A percentile compares a stretch with the other conserved stretches of the same genome.
phyloP scores from a whole-genome alignment of 1,140 invertebrate species.

The Tetramorium simillimum region DNA sequence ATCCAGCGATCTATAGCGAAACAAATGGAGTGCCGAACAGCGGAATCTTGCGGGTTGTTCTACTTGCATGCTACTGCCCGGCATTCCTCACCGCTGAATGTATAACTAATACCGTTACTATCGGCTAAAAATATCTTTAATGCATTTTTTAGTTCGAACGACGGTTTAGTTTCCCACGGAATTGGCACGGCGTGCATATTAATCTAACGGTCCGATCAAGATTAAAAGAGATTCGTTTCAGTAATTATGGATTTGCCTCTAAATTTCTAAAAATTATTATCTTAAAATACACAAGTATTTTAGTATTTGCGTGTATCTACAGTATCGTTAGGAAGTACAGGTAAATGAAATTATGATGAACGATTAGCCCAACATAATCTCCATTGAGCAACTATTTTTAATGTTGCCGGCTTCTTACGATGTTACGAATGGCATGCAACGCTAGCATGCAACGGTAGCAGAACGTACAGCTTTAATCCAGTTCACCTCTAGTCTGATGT shows the following conservation, averaged over 20 bases:
- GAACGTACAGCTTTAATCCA: constrained; percentile 21
- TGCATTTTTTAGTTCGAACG: constrained; percentile 40
- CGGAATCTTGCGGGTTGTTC: constrained; percentile 39
- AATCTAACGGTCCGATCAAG: not conserved
- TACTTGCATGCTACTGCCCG: constrained; percentile 20
- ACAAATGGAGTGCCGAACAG: constrained; percentile 53
- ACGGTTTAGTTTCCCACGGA: not conserved
- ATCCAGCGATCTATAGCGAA: constrained; percentile 51
- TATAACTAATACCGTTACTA: constrained; percentile 55
- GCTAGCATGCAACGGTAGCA: not conserved
- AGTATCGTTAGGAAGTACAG: constrained; percentile 18
- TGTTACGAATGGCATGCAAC: constrained; percentile 33
- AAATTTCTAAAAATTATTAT: not conserved
- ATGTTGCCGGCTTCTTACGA: constrained; percentile 16
- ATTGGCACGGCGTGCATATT: not conserved
- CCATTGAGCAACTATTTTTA: constrained; percentile 48
- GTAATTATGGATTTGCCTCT: not conserved
- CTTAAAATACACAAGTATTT: constrained; percentile 18
- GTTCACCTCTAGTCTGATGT: not conserved
- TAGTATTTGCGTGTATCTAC: constrained; percentile 2
- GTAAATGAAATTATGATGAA: constrained; percentile 52
- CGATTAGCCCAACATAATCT: constrained; percentile 31
- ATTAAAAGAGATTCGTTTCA: not conserved
- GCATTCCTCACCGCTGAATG: constrained; percentile 25
- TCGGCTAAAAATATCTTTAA: constrained; percentile 56